Evolutionary conservation across 2,888 invertebrate species (phyloP), one percentile per base, ranked within the genome.

Genomic region (Cyclophora albipunctata): DNA sequence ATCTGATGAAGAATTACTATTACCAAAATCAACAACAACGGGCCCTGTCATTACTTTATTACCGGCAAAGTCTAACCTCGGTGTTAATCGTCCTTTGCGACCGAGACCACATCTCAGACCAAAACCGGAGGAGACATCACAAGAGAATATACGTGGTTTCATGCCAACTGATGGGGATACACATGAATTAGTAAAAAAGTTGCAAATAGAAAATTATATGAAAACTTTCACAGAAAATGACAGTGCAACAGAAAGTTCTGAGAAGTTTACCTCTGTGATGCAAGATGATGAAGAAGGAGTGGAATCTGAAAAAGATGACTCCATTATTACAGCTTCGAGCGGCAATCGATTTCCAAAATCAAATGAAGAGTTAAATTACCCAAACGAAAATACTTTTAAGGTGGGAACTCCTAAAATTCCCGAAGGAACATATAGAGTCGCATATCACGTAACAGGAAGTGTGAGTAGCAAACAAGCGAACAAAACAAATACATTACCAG

Each of bases 41-140:
- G 73, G 49, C 34, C 40, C 67, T 54, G 75, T 88, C 7, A 84
- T 89, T 20, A 95, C 95, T 0, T 75, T 95, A 43, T 82, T 94
- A 51, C 95, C 95, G 1, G 94, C 92, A 0, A 93, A 94, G 68
- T 95, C 95, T 2, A 95, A 95, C 76, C 91, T 94, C 0, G 95
- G 94, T 0, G 90, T 95, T 3, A 92, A 92, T 51, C 85, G 93
- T 56, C 94, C 94, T 0, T 81, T 94, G 45, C 82, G 93, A 62
- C 93, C 93, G 2, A 82, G 92, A 42, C 92, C 93, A 0, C 90
- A 85, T 64, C 69, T 79, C 44, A 80, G 77, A 69, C 72, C 76
- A 45, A 80, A 87, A 62, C 37, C 37, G 1, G 37, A 37, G 4
- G 37, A 37, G 5, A 37, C 37, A 37, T 49, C 69, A 34, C 75